phyloP scores from a whole-genome alignment of 2,888 invertebrate genomes.

The Eupithecia tripunctaria region DNA sequence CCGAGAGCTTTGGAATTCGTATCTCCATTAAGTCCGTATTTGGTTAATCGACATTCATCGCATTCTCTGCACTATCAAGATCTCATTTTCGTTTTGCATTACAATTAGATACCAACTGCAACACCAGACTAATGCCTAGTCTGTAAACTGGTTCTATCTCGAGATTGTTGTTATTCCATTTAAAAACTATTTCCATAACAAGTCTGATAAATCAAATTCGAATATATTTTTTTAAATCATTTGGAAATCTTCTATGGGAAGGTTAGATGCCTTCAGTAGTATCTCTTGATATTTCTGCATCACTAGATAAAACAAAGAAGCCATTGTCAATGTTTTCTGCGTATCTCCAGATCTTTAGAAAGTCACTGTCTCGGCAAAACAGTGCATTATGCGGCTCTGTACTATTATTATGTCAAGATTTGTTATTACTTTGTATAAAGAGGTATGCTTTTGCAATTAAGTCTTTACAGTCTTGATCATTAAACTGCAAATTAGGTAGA shows the following conservation, averaged over 20 bases:
- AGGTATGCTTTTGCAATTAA: conserved; percentile 27
- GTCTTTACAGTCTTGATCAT: conserved; percentile 26
- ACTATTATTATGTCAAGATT: conserved; percentile 34
- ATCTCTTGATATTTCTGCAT: conserved; percentile 33
- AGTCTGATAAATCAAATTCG: conserved; percentile 15
- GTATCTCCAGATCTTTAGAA: conserved; percentile 45
- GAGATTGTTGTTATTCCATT: conserved; percentile 5
- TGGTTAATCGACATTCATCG: conserved; percentile 49
- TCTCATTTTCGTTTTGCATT: conserved; percentile 26
- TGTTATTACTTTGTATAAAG: conserved; percentile 18
- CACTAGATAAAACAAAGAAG: conserved; percentile 43
- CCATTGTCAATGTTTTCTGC: conserved; percentile 45
- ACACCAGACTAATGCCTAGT: conserved; percentile 14
- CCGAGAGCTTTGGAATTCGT: conserved; percentile 51
- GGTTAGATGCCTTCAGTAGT: neutral
- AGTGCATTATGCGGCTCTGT: conserved; percentile 36
- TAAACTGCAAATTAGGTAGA: conserved; percentile 9
- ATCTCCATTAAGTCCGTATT: conserved; percentile 44
- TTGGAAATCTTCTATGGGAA: neutral
- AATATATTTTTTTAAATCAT: neutral
- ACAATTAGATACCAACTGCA: conserved; percentile 18
- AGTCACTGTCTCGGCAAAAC: conserved; percentile 34
- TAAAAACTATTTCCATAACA: conserved; percentile 13
- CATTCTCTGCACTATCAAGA: conserved; percentile 42
- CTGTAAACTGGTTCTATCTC: conserved; percentile 24